Evolutionary conservation across 1,140 invertebrate genomes (phyloP).

Genomic region (Pachyrhynchus sulphureomaculatus): DNA sequence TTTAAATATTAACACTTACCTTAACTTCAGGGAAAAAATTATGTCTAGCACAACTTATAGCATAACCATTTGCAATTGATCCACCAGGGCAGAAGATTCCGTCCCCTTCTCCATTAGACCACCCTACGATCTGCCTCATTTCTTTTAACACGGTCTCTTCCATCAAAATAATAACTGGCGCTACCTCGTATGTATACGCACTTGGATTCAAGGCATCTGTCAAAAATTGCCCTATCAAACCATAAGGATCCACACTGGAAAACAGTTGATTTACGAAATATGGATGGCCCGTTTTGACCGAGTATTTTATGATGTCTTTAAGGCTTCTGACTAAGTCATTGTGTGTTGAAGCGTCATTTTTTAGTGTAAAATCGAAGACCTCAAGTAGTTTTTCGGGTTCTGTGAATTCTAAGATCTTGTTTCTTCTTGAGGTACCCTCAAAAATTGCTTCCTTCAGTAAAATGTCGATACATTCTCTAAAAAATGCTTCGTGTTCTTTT

Average conservation of each 20-base stretch:
- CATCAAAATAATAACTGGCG: conserved; percentile 85
- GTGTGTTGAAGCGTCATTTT: conserved; percentile 61
- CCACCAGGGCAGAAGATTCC: conserved; percentile 96
- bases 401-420: conserved; percentile 74
- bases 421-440: conserved; percentile 65
- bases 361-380: conserved; percentile 66
- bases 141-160: conserved; percentile 77
- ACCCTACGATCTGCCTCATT: conserved; percentile 87
- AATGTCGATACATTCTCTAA: conserved; percentile 68
- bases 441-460: conserved; percentile 75
- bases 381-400: conserved; percentile 66
- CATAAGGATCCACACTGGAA: conserved; percentile 84
- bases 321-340: conserved; percentile 67
- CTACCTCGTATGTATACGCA: conserved; percentile 90
- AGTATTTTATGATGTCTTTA: conserved; percentile 71
- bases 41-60: conserved; percentile 85
- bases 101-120: conserved; percentile 61
- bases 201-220: conserved; percentile 84
- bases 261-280: conserved; percentile 86
- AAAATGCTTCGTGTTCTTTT: conserved; percentile 68
- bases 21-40: conserved; percentile 76
- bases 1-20: conserved; percentile 50
- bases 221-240: conserved; percentile 80
- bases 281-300: conserved; percentile 85
- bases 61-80: conserved; percentile 93